Percentiles rank a stretch among this genome's conserved stretches.
These are phyloP conservation scores for Mirounga angustirostris DNA, from an alignment of 2,113 vertebrate species.

Conservation along the genomic window DNA sequence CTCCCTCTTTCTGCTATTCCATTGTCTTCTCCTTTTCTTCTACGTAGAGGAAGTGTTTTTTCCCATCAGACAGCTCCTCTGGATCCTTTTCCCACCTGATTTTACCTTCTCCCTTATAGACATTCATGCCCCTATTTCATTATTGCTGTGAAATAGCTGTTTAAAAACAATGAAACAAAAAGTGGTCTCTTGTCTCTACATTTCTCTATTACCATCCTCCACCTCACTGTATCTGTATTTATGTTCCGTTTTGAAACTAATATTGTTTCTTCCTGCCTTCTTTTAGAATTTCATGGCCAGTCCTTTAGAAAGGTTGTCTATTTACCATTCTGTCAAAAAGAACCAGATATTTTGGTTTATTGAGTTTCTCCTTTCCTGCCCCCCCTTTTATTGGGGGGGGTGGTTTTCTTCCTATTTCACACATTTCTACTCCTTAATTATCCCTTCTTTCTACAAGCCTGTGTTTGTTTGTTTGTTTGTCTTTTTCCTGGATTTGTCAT, in stretches of 20 bases:
- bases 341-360: background rate
- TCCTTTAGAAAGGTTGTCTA: background rate
- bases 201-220: background rate
- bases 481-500: background rate
- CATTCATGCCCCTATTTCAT: background rate
- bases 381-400: background rate
- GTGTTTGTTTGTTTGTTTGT: background rate
- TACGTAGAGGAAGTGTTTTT: background rate
- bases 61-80: no score
- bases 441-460: background rate
- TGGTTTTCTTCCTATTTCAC: background rate
- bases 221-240: background rate
- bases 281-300: background rate
- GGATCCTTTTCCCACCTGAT: background rate
- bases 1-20: background rate
- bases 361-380: background rate
- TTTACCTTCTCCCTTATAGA: background rate
- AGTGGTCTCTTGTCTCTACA: no score
- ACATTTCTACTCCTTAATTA: background rate
- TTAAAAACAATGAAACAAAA: background rate
- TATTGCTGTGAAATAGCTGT: background rate
- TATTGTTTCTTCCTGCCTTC: background rate
- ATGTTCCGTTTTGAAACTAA: background rate
- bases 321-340: background rate
- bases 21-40: background rate